Base-by-base conservation (phyloP, 2,797 vertebrate species). In the Sternotherus odoratus region DNA sequence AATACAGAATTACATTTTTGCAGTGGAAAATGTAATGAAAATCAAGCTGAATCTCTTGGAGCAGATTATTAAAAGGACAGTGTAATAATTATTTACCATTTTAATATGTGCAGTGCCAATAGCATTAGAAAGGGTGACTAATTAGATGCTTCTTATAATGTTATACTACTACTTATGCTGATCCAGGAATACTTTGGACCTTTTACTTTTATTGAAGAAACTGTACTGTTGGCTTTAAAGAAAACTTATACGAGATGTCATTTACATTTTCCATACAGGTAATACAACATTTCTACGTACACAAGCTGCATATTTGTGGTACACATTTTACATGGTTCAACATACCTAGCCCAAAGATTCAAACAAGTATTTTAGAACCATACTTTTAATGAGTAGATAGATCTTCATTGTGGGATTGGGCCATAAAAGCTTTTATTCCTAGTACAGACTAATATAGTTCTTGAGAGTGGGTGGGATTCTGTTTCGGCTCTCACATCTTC, bases 1-100 rank as follows among this genome's bases (percentile, higher is more conserved):
- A 95, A 95, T 93, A 91, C 94, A 91, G 30, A 94, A 93, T 46
- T 33, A 28, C 80, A 10, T 74, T 96, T 96, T 93, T 95, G 72
- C 11, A 54, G 21, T 96, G 81, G 46, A 57, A 95, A 94, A 50
- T 3, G 5, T 92, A 86, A 83, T 88, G 79, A 79, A 95, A 97
- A 87, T 90, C 60, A 48, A 95, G 88, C 54, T 96, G 7, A 30
- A 81, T 39, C 46, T 77, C 72, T 88, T 87, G 33, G 43, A 93
- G 94, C 46, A 94, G 49, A 82, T 96, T 53, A 39, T 84, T 96
- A 81, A 90, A 90, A 95, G 39, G 56, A 49, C 80, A 91, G 1
- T 79, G 43, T 91, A 12, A 60, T 94, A 94, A 89, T 95, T 91
- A 28, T 19, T 0, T 86, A 56, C 92, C 28, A 80, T 28, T 86